Base-by-base conservation (phyloP, 2,113 vertebrate genomes). In the Amia ocellicauda region DNA sequence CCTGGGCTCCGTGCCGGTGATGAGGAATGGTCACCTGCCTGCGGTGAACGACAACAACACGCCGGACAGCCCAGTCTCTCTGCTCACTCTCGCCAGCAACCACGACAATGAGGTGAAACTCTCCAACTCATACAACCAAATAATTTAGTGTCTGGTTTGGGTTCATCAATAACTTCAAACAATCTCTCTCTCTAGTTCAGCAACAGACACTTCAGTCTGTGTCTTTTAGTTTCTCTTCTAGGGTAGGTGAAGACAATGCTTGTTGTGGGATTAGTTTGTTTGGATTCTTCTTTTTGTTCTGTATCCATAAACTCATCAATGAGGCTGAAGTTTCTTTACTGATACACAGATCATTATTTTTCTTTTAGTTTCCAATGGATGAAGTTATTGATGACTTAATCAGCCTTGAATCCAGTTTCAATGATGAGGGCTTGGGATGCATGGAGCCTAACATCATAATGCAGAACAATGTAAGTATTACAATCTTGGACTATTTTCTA, bases 331-430 rank as follows among this genome's bases (percentile, higher is more conserved):
- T 3, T 11, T 7, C 11, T 36, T 36, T 3, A 63, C 10, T 43
- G 19, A 57, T 27, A 11, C 42, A 62, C 36, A 36, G 27, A 71
- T 50, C 72, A 78, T 70, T 5, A 74, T 64, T 79, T 83, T 83
- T 80, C 70, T 81, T 84, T 83, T 82, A 88, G 87, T 90, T 90
- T 82, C 91, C 94, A 83, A 92, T 97, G 92, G 93, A 97, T 82
- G 92, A 94, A 69, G 88, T 95, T 80, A 93, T 94, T 81, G 93
- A 95, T 87, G 91, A 95, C 82, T 90, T 97, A 69, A 94, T 96
- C 72, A 86, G 86, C 83, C 88, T 94, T 82, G 93, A 96, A 83
- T 91, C 91, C 58, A 91, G 85, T 67, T 95, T 98, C 85, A 93
- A 95, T 83, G 92, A 95, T 71, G 88, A 94, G 78, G 88, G 84